Evolutionary conservation across 2,113 vertebrate species (phyloP), one percentile per base, ranked within the genome.

Genomic region (Mohoua ochrocephala): DNA sequence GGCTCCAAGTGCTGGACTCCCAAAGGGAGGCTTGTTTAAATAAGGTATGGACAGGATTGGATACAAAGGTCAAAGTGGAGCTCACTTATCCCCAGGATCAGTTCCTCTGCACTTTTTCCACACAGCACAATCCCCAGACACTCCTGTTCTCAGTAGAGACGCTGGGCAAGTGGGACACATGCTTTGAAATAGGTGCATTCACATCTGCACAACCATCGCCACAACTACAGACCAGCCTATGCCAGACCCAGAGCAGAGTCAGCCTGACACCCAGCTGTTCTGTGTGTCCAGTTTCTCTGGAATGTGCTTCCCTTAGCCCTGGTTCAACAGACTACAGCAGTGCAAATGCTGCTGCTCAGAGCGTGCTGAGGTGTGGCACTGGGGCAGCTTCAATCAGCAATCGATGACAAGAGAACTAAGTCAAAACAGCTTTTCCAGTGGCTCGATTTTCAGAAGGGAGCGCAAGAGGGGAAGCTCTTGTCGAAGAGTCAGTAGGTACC

Each of bases 171-270:
- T 3, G 28, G 37, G 71, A 41, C 80, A 37, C 19, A 4, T 0
- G 1, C 47, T 84, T 22, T 41, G 69, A 67, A 16, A 50, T 0
- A 52, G n/a, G 10, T 26, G 39, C 28, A 28, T 20, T 70, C 35
- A 57, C 30, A 37, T 9, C 42, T 73, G 91, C 20, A 11, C 61
- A 41, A 44, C 28, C 53, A 44, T 22, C 60, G 35, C 35, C 15
- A 0, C 10, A 74, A 18, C 63, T 20, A 30, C 0, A 52, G 50
- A 19, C 14, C 28, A 65, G 50, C 68, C 60, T 24, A 0, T 5
- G 37, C 31, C 71, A 77, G 60, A 33, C 18, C 33, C 52, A 47
- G 54, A 37, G 9, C 8, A 6, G 35, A 47, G 53, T 7, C 3
- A 54, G 45, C 44, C 27, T 52, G 65, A 67, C 74, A 68, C 26